Evolutionary conservation across 2,113 vertebrate genomes (phyloP), one percentile per base, ranked within the genome.

Genomic region (Nannobrachium achirus): DNA sequence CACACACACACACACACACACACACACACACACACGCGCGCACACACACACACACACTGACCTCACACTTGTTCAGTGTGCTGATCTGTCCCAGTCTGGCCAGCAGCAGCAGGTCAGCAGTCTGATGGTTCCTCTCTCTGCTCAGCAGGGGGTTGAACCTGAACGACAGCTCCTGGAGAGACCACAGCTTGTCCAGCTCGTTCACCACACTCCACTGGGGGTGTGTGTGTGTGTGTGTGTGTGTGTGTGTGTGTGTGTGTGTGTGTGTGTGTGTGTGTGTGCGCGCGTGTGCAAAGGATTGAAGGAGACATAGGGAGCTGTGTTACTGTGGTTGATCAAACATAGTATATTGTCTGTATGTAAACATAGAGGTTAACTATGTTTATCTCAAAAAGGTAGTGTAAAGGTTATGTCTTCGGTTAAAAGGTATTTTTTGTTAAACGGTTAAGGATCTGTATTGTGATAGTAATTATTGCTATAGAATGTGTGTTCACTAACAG

Each of bases 131-230:
- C 48, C 89, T 91, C 42, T 93, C 90, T 0, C 52, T 75, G 61
- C 91, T 91, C 44, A 86, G 87, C 46, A 98, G 62, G 1, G 89
- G 91, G 82, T 98, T 98, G 11, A 89, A 85, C 1, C 73, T 66
- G 66, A 94, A 96, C 9, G 92, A 93, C 49, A 99, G 57, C 13
- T 92, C 82, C 0, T n/a, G n/a, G n/a, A n/a, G n/a, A n/a, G n/a
- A 73, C 78, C 70, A 99, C 52, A 99, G 59, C 77, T 99, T 99
- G 6, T 93, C 93, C 7, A 99, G 80, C 75, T 99, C 97, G 42
- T 96, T 91, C 69, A 98, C 85, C n/a, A 93, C 93, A 0, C 83
- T 66, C 97, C 96, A 99, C 97, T 99, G 87, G 80, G 58, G 0
- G 25, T 33, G 25, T 33, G 25, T 33, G 25, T 33, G 25, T 25